These are phyloP conservation scores for Chinchilla lanigera DNA, from an alignment of 2,113 vertebrate species.

Conservation along the genomic window DNA sequence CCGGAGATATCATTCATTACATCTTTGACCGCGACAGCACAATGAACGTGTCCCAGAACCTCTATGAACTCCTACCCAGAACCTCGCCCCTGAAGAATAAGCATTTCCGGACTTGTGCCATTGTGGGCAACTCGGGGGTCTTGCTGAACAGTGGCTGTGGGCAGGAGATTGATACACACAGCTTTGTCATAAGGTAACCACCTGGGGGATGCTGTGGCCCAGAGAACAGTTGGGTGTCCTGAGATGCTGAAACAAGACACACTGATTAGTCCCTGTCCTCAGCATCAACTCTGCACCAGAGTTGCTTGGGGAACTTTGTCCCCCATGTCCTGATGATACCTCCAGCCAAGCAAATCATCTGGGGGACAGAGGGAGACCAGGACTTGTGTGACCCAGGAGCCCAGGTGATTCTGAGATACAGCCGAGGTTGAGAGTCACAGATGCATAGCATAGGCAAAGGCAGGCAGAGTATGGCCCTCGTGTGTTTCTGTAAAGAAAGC, in stretches of 20 bases:
- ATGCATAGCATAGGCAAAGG: neutral
- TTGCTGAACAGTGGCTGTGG: constrained; percentile 97
- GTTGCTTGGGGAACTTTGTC: neutral
- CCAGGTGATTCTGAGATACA: neutral
- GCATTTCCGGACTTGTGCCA: constrained; percentile 93
- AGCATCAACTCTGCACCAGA: neutral
- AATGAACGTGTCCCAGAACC: constrained; percentile 95
- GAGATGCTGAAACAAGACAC: neutral
- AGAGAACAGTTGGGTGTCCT: neutral
- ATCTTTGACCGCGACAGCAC: constrained; percentile 97
- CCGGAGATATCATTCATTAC: constrained; percentile 96
- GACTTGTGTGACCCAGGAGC: neutral
- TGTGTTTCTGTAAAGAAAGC: constrained; percentile 16
- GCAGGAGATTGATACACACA: constrained; percentile 93
- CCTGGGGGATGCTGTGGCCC: rapidly evolving
- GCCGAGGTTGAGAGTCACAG: neutral
- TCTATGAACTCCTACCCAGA: constrained; percentile 95
- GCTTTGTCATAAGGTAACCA: constrained; percentile 95
- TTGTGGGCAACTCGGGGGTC: constrained; percentile 97
- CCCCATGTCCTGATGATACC: neutral
- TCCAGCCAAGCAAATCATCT: neutral
- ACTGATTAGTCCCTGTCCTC: neutral
- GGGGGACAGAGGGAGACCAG: neutral
- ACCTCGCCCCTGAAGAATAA: constrained; percentile 94
- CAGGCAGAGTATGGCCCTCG: neutral